These are phyloP conservation scores for Noctuana brunneofusca DNA, from an alignment of 2,888 invertebrate genomes.

Conservation along the genomic window DNA sequence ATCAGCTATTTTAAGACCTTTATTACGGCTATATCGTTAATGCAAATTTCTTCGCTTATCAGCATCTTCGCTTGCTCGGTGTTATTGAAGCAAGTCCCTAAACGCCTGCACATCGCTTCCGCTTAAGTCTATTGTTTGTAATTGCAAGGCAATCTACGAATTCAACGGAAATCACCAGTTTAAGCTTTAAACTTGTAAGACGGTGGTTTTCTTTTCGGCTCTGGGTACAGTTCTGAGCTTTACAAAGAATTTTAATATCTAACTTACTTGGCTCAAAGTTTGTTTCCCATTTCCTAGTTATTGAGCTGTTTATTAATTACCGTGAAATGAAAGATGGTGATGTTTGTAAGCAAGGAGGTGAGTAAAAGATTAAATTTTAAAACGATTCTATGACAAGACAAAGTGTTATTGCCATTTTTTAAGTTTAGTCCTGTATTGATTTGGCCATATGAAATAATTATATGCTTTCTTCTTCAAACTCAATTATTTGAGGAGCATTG, in stretches of 20 bases:
- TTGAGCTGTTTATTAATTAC: background rate
- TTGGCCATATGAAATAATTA: no score
- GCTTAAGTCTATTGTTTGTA: constrained; percentile 27
- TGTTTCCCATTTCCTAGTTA: background rate
- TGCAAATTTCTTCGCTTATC: background rate
- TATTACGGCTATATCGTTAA: no score
- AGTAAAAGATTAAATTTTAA: background rate
- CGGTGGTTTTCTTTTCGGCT: constrained; percentile 16
- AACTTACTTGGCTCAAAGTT: background rate
- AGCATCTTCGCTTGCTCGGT: background rate
- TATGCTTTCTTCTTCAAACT: no score
- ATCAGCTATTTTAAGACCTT: no score
- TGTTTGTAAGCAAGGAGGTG: constrained; percentile 23
- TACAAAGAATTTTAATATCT: background rate
- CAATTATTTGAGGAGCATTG: no score
- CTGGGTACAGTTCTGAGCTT: background rate
- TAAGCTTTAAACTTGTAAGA: constrained; percentile 21
- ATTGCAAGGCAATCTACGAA: constrained; percentile 27
- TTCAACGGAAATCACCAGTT: constrained; percentile 25
- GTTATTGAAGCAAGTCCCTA: background rate
- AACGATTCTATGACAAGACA: background rate
- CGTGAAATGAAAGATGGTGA: constrained; percentile 28
- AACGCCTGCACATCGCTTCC: constrained; percentile 13
- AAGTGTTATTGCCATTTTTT: no score
- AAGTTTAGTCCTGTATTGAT: no score